Conservation (phyloP, 1,140 invertebrate genomes). For the Uloborus diversus region DNA sequence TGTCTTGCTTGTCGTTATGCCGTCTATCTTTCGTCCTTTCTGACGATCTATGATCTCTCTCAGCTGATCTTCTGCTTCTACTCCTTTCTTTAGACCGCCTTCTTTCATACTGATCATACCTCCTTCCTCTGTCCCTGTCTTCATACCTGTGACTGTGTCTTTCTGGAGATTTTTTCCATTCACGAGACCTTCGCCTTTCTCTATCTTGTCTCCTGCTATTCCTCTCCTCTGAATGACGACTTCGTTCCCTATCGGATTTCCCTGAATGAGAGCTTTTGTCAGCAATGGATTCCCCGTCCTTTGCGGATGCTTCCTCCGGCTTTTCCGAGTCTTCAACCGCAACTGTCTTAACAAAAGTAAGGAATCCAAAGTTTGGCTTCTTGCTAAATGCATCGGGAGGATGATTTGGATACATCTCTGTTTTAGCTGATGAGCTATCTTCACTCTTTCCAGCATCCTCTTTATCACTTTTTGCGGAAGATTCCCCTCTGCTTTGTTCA, state of each 20-base stretch:
- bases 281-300: background rate
- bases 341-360: conserved; percentile 50
- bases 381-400: conserved; percentile 37
- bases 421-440: background rate
- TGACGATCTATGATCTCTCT: background rate
- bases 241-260: background rate
- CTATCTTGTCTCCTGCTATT: too few species aligned
- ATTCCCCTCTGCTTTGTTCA: background rate
- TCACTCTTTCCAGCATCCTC: background rate
- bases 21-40: too few species aligned
- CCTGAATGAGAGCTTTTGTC: background rate
- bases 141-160: background rate
- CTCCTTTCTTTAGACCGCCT: background rate
- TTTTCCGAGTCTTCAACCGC: conserved; percentile 30
- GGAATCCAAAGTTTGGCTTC: conserved; percentile 54
- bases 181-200: background rate
- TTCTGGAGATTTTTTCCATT: background rate
- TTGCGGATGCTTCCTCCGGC: background rate
- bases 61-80: background rate
- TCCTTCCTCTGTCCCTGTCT: background rate
- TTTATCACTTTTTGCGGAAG: conserved; percentile 15
- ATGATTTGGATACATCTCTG: conserved; percentile 32
- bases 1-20: background rate
- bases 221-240: background rate
- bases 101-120: conserved; percentile 2